Conservation (phyloP, 2,797 vertebrate genomes). For the Acanthurus tractus region DNA sequence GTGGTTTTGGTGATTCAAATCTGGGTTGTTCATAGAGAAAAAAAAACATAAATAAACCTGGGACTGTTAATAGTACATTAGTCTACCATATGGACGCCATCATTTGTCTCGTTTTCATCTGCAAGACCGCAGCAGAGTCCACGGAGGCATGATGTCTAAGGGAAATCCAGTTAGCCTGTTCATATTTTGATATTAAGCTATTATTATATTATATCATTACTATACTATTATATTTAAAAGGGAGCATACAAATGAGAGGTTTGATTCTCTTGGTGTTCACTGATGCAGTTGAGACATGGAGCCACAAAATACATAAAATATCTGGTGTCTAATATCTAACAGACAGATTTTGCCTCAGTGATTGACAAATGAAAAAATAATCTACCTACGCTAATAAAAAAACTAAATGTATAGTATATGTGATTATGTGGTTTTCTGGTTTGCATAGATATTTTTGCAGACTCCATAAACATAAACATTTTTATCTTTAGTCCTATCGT, state of each 20-base stretch:
- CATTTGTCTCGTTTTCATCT: neutral
- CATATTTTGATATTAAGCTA: slow-evolving; percentile 14
- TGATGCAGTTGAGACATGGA: neutral
- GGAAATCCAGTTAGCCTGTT: neutral
- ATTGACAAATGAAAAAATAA: neutral
- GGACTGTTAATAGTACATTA: neutral
- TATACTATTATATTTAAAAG: neutral
- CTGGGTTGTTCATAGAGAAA: slow-evolving; percentile 2
- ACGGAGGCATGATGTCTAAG: neutral
- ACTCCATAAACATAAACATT: neutral
- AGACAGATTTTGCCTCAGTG: neutral
- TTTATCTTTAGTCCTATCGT: neutral
- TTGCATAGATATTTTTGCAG: neutral
- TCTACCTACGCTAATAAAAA: too few relatives aligned
- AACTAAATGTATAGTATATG: neutral
- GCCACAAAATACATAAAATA: neutral
- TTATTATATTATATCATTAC: too few relatives aligned
- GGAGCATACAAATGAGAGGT: slow-evolving; percentile 13
- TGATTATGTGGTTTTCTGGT: neutral
- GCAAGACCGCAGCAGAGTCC: neutral
- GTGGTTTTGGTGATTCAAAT: slow-evolving; percentile 2
- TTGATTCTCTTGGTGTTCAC: neutral
- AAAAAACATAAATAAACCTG: neutral
- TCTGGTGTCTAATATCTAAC: neutral
- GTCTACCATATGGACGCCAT: neutral